Base-by-base conservation (phyloP, 2,797 vertebrate genomes). In the Coracias cyanogaster region DNA sequence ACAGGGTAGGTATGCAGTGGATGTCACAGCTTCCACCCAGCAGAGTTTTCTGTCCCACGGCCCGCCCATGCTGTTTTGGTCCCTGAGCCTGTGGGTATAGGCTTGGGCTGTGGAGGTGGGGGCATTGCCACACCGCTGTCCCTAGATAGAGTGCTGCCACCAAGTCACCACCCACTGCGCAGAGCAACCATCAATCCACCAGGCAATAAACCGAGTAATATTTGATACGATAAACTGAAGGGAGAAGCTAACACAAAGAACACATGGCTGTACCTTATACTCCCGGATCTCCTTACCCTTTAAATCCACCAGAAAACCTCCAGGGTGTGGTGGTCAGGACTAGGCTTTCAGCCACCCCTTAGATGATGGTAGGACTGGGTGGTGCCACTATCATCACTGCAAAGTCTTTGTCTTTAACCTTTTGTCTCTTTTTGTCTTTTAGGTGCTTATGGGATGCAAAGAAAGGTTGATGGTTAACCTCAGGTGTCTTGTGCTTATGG, bases 391-490 rank as follows among this genome's bases (percentile, higher is more conserved):
- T 25, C 12, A 9, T 11, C 66, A 33, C 33, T 85, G 37, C 13
- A 43, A 81, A 84, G 31, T 25, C 29, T 90, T 78, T 82, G n/a
- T 28, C 94, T 90, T 77, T 48, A 82, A 92, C 3, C 28, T 93
- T 80, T 35, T 26, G 35, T 25, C n/a, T 31, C 17, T 87, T 35
- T 31, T 93, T 7, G 1, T 70, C 43, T 94, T 92, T 91, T 33
- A 66, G 45, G 54, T 81, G 43, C 26, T 83, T 60, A n/a, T 29
- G 43, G 78, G 49, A 35, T 48, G 37, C 57, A 65, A 77, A 61
- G 22, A 70, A 62, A 60, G 18, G 52, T 16, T 74, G 71, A 65
- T 93, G 92, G 60, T 92, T 96, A 95, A 90, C 81, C 67, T 92
- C 93, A 94, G 55, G 46, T 89, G 49, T 55, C 74, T 62, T 31